phyloP scores from a whole-genome alignment of 2,113 vertebrate genomes.

The Indicator indicator region DNA sequence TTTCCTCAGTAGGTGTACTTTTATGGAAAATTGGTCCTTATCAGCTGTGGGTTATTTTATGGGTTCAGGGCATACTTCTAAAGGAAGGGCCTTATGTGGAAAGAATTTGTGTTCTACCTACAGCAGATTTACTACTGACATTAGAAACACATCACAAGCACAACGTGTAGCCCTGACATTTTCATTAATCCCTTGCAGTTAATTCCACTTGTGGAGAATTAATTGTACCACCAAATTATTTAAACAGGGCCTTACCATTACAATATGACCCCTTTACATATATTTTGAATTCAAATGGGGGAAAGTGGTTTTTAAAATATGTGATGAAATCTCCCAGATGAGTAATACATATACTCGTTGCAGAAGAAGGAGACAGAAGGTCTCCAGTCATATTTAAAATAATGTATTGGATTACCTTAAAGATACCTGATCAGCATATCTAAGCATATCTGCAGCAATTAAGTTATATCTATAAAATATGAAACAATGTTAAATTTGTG shows the following conservation, averaged over 20 bases:
- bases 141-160: constrained; percentile 59
- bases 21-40: neutral
- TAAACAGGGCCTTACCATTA: constrained; percentile 36
- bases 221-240: constrained; percentile 61
- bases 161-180: constrained; percentile 58
- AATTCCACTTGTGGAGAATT: constrained; percentile 63
- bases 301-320: constrained; percentile 24
- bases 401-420: constrained; percentile 47
- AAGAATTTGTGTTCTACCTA: constrained; percentile 56
- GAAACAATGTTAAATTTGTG: constrained; percentile 47
- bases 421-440: constrained; percentile 33
- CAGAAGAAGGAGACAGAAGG: constrained; percentile 32
- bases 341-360: constrained; percentile 12
- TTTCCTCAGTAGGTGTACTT: neutral
- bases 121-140: constrained; percentile 57
- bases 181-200: constrained; percentile 63
- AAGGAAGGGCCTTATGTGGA: neutral
- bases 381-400: constrained; percentile 39
- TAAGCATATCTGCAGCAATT: constrained; percentile 50
- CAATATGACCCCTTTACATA: constrained; percentile 11
- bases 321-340: constrained; percentile 42
- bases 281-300: constrained; percentile 12
- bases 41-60: constrained; percentile 11
- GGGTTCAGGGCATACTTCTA: constrained; percentile 20
- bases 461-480: constrained; percentile 61